Percentiles rank a stretch among this genome's conserved stretches.
Conservation (phyloP, 2,888 invertebrate genomes). For the Mimas tiliae region DNA sequence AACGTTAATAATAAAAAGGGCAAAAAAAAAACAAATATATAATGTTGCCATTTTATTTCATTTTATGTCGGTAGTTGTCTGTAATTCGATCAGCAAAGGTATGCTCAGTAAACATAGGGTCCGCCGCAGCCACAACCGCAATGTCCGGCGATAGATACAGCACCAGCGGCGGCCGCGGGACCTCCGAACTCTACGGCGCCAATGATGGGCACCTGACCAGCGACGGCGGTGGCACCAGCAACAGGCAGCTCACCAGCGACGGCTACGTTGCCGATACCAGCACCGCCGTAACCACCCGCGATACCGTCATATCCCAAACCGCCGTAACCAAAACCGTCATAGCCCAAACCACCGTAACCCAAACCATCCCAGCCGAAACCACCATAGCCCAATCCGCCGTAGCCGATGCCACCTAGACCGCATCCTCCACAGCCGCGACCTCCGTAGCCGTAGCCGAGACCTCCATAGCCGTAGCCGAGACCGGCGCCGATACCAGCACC, state of each 20-base stretch:
- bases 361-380: constrained; percentile 27
- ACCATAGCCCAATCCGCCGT: constrained; percentile 24
- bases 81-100: too few relatives aligned
- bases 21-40: too few relatives aligned
- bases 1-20: too few relatives aligned
- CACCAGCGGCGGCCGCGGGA: constrained; percentile 4
- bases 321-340: constrained; percentile 21
- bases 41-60: too few relatives aligned
- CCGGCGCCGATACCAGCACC: too few relatives aligned
- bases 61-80: too few relatives aligned
- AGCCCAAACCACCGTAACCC: constrained; percentile 25
- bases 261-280: constrained; percentile 14
- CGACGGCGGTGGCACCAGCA: constrained; percentile 26
- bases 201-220: constrained; percentile 33
- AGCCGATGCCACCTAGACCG: constrained; percentile 20
- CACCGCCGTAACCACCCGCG: constrained; percentile 9
- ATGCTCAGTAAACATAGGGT: constrained; percentile 24
- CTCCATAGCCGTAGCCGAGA: constrained; percentile 4
- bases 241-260: constrained; percentile 24
- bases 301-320: not conserved
- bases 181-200: constrained; percentile 28
- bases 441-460: not conserved
- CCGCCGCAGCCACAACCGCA: constrained; percentile 31
- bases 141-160: constrained; percentile 19
- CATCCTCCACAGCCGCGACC: not conserved